A percentile compares a stretch with the other conserved stretches of the same genome.
Conservation (phyloP, 2,888 invertebrate species). For the Pseudanteris insignis region DNA sequence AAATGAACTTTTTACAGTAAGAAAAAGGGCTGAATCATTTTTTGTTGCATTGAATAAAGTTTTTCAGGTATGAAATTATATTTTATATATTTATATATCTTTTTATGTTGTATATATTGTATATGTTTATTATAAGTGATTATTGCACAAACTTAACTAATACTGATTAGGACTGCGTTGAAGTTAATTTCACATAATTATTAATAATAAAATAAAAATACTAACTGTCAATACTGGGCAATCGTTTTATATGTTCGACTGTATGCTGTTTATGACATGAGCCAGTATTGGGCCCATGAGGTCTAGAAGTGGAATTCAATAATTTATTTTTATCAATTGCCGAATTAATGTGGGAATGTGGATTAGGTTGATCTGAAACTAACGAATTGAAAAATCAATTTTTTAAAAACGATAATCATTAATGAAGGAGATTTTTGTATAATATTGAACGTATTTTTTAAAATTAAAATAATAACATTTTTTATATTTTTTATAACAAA, state of each 20-base stretch:
- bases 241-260: conserved; percentile 62
- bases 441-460: not conserved
- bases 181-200: not conserved
- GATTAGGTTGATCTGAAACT: conserved; percentile 54
- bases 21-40: not conserved
- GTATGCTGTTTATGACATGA: conserved; percentile 61
- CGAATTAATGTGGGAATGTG: conserved; percentile 53
- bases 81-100: not conserved
- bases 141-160: too few species aligned
- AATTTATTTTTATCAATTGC: conserved; percentile 53
- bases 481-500: too few species aligned
- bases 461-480: too few species aligned
- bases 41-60: not conserved
- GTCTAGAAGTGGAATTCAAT: conserved; percentile 51
- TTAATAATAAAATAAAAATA: conserved; percentile 42
- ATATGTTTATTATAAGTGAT: too few species aligned
- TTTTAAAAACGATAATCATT: too few species aligned
- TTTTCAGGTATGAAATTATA: too few species aligned
- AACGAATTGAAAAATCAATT: too few species aligned
- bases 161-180: too few species aligned
- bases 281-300: conserved; percentile 55
- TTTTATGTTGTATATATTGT: conserved; percentile 12
- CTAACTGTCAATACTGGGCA: conserved; percentile 61
- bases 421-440: too few species aligned
- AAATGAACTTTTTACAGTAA: too few species aligned